phyloP scores from a whole-genome alignment of 2,888 invertebrate species.

The Morinoia aosen region DNA sequence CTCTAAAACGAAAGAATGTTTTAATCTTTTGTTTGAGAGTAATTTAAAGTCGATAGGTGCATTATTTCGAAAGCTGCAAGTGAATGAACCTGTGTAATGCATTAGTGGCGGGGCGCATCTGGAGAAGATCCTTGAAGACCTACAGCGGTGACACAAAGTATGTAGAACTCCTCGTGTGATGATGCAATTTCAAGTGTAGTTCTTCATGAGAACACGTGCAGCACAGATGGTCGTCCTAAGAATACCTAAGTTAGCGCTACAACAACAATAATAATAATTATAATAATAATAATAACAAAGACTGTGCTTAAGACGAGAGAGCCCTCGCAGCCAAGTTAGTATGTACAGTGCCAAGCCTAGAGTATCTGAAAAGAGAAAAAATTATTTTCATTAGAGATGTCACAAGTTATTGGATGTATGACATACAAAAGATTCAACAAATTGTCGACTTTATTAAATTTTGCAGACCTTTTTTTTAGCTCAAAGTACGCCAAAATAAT shows the following conservation, averaged over 20 bases:
- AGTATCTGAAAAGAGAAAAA: neutral
- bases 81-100: no score
- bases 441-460: no score
- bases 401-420: neutral
- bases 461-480: no score
- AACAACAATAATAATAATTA: slow-evolving; percentile 14
- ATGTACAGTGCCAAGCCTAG: neutral
- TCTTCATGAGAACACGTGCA: neutral
- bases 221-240: slow-evolving; percentile 25
- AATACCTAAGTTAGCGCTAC: slow-evolving; percentile 16
- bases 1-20: no score
- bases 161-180: no score
- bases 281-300: slow-evolving; percentile 21
- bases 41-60: no score
- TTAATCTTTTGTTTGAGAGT: no score
- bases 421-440: neutral
- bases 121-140: neutral
- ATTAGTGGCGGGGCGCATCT: no score
- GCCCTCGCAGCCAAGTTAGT: neutral
- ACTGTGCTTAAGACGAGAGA: slow-evolving; percentile 5
- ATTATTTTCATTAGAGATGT: neutral
- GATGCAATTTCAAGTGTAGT: neutral
- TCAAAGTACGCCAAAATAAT: no score
- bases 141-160: neutral
- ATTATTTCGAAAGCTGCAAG: no score